These are phyloP conservation scores for Myzus persicae DNA, from an alignment of 1,140 invertebrate species.

Conservation along the genomic window DNA sequence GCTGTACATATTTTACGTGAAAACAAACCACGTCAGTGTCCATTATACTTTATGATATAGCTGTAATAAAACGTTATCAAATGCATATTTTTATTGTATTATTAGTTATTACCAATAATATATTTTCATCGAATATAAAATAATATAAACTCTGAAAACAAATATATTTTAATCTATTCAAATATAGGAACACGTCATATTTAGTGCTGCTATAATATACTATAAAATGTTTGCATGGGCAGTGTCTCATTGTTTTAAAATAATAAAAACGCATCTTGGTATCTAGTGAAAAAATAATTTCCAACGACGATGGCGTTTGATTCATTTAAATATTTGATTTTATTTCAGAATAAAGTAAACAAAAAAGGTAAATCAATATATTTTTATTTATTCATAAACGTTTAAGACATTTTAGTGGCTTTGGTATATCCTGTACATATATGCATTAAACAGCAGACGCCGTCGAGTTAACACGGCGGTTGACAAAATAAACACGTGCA, in stretches of 20 bases:
- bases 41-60: neutral
- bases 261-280: neutral
- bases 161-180: neutral
- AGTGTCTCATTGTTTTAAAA: neutral
- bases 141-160: too few species aligned
- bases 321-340: neutral
- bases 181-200: neutral
- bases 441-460: neutral
- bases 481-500: conserved; percentile 21
- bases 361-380: neutral
- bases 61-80: neutral
- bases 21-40: neutral
- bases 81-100: neutral
- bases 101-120: too few species aligned
- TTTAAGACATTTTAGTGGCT: neutral
- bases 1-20: neutral
- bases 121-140: too few species aligned
- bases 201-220: neutral
- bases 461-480: neutral
- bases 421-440: neutral
- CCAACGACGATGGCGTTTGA: neutral
- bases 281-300: neutral
- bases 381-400: conserved; percentile 16
- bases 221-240: too few species aligned
- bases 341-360: neutral